A percentile compares a stretch with the other conserved stretches of the same genome.
Conservation (phyloP, 2,113 vertebrate species). For the Rafetus swinhoei region DNA sequence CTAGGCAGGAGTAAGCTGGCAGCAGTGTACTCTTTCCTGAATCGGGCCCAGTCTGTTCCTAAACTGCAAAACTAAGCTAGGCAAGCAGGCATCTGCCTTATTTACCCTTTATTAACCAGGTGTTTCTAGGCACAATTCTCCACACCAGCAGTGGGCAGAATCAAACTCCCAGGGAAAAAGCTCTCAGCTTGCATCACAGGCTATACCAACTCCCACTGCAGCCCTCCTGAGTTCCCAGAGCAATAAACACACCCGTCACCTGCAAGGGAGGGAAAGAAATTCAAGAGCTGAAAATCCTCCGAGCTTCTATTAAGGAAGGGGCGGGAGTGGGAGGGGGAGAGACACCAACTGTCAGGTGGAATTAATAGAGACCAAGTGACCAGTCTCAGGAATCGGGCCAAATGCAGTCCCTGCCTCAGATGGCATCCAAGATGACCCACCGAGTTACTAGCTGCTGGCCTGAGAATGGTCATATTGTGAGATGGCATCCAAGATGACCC, state of each 20-base stretch:
- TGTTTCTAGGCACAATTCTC: rapidly evolving
- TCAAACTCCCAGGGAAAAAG: background rate
- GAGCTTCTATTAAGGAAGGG: background rate
- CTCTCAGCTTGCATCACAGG: background rate
- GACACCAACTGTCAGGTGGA: background rate
- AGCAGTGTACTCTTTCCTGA: background rate
- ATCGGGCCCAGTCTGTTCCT: background rate
- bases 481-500: background rate
- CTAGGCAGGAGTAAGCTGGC: background rate
- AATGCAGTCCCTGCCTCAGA: background rate
- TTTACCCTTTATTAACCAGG: background rate
- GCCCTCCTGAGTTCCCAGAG: background rate
- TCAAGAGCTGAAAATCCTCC: background rate
- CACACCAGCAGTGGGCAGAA: background rate
- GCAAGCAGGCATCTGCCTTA: background rate
- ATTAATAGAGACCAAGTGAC: background rate
- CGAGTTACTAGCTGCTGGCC: background rate
- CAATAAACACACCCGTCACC: background rate
- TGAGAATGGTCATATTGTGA: too few relatives aligned
- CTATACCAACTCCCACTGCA: background rate
- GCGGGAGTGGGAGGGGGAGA: background rate
- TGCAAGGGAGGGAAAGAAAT: background rate
- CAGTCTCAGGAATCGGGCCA: background rate
- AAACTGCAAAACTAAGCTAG: background rate
- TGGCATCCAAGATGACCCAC: background rate